These are phyloP conservation scores for Pedionomus torquatus DNA, from an alignment of 2,113 vertebrate genomes.

Conservation along the genomic window DNA sequence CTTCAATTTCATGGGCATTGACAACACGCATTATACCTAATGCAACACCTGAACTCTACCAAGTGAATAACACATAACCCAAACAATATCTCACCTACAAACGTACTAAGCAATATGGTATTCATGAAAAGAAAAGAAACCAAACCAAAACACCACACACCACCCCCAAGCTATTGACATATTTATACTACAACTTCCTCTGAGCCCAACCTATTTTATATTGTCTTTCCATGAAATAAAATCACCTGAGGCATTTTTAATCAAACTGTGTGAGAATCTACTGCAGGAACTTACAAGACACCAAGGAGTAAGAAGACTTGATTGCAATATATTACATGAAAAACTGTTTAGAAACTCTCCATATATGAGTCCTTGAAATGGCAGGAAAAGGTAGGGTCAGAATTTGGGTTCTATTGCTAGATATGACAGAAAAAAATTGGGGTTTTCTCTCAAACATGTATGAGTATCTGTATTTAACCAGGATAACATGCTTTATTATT, in stretches of 20 bases:
- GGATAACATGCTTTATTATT: background rate
- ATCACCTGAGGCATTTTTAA: background rate
- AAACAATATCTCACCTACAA: background rate
- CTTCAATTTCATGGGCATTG: no score
- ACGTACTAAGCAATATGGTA: background rate
- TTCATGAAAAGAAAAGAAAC: background rate
- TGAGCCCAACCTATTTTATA: background rate
- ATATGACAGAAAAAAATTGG: background rate
- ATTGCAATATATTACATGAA: background rate
- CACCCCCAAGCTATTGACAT: background rate
- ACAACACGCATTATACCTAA: no score
- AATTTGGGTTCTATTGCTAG: background rate
- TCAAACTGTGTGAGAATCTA: background rate
- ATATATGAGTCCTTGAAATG: background rate
- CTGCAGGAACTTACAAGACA: background rate
- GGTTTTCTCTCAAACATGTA: background rate
- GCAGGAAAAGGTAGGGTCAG: background rate
- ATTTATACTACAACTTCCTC: background rate
- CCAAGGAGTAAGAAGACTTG: background rate
- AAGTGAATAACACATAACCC: no score
- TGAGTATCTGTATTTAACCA: background rate
- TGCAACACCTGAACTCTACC: no score
- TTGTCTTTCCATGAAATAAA: background rate
- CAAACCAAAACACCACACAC: fast-evolving
- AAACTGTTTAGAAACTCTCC: background rate